Percentiles rank a stretch among this genome's conserved stretches.
Conservation (phyloP, 2,888 invertebrate species). For the Leptinotarsa tumamoca region DNA sequence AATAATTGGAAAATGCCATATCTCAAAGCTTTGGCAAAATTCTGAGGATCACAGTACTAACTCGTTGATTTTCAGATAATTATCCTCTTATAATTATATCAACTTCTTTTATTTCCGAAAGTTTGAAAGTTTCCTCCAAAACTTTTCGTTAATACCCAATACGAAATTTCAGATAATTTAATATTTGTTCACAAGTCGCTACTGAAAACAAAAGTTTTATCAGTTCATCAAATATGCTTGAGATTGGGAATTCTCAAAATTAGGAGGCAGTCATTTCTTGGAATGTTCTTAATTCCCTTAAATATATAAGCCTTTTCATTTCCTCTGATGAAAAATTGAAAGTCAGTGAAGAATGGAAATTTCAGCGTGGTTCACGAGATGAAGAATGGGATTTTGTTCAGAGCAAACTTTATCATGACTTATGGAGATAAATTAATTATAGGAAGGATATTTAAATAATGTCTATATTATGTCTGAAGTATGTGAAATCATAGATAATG, state of each 20-base stretch:
- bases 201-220: slow-evolving; percentile 25
- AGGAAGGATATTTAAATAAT: no score
- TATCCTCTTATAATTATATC: slow-evolving; percentile 24
- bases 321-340: no score
- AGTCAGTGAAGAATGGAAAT: no score
- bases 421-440: no score
- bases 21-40: neutral
- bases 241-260: neutral
- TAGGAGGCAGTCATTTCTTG: no score
- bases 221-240: neutral
- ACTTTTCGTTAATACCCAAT: slow-evolving; percentile 25
- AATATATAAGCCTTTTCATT: no score
- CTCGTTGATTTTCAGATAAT: slow-evolving; percentile 23
- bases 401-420: no score
- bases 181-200: slow-evolving; percentile 27
- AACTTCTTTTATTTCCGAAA: slow-evolving; percentile 26
- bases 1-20: neutral
- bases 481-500: no score
- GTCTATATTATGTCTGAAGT: no score
- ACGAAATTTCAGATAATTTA: slow-evolving; percentile 29
- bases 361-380: no score
- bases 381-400: no score
- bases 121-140: slow-evolving; percentile 28
- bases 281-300: no score
- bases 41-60: neutral